Base-by-base conservation (phyloP, 2,797 vertebrate species). In the Ibycter americanus region DNA sequence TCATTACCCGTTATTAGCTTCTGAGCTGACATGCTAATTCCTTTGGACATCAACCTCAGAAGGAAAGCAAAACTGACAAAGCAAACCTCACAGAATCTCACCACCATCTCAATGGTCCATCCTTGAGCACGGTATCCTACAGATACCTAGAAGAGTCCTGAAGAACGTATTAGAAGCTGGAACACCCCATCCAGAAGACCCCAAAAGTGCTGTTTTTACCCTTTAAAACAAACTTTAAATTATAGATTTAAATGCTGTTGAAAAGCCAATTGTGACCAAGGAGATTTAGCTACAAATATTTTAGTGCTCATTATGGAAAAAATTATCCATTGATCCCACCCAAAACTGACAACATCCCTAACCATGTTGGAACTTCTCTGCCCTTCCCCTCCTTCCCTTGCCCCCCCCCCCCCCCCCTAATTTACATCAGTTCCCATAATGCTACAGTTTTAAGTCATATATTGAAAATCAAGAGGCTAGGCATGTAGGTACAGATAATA, bases 401-500 rank as follows among this genome's bases (percentile, higher is more conserved):
- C n/a, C n/a, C n/a, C 6, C 22, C 6, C 40, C 40, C 40, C 14
- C 5, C 4, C 4, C 3, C 9, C 19, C 12, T 7, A 36, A 1
- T 56, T 89, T 74, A 31, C 34, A 54, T 20, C 15, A 38, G 10
- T 59, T 29, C 42, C 16, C 18, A 17, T 20, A 68, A 68, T 63
- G 56, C 19, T 46, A 31, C 17, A 68, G 38, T 8, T 63, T 56
- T 34, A 72, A 44, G 23, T 36, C 16, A 66, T 25, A 31, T n/a
- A 51, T 23, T 38, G 18, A 27, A 83, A 88, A 61, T 73, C 26
- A 32, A 8, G 10, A 77, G 26, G 12, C 25, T 76, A 63, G 21
- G 4, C 44, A 72, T 59, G 52, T 56, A 59, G 7, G 19, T 49
- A 72, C 44, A 58, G 17, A 26, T 18, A 62, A n/a, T 3, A 42